Evolutionary conservation across 2,113 vertebrate species (phyloP).

Genomic region (Ageneiosus marmoratus): DNA sequence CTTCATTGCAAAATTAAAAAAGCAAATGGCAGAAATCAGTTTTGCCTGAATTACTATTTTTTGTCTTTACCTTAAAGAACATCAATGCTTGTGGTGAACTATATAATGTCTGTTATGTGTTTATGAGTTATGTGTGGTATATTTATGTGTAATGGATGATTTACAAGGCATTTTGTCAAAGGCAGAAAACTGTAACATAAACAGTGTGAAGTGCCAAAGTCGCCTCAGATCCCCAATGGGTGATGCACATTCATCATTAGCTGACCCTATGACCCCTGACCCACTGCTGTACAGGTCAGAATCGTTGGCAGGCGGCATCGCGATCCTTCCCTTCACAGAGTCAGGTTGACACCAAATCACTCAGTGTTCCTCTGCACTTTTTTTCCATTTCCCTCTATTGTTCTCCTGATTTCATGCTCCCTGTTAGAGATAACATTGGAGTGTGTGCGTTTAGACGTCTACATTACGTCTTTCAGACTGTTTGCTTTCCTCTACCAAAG

Average conservation of each 20-base stretch:
- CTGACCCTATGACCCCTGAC: constrained; percentile 27
- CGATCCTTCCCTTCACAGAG: constrained; percentile 28
- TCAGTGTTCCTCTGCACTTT: constrained; percentile 15
- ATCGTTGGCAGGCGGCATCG: constrained; percentile 34
- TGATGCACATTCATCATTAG: constrained; percentile 40
- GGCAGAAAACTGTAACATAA: constrained; percentile 31
- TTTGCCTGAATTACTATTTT: neutral
- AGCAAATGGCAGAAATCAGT: neutral
- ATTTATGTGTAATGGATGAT: neutral
- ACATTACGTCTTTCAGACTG: constrained; percentile 17
- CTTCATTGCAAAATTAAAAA: too few relatives aligned
- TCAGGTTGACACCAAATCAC: neutral
- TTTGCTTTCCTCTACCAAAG: constrained; percentile 4
- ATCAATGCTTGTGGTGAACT: neutral
- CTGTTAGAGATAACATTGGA: constrained; percentile 36
- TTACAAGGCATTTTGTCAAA: neutral
- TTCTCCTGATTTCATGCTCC: constrained; percentile 25
- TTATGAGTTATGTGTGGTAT: neutral
- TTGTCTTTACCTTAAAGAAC: neutral
- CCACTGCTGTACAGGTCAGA: constrained; percentile 36
- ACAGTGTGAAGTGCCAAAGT: constrained; percentile 22
- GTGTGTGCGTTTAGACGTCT: constrained; percentile 15
- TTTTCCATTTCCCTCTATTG: constrained; percentile 32
- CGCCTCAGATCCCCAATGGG: constrained; percentile 39
- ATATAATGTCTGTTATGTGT: neutral